Base-by-base conservation (phyloP, 1,140 invertebrate species). In the Stegodyphus dumicola region DNA sequence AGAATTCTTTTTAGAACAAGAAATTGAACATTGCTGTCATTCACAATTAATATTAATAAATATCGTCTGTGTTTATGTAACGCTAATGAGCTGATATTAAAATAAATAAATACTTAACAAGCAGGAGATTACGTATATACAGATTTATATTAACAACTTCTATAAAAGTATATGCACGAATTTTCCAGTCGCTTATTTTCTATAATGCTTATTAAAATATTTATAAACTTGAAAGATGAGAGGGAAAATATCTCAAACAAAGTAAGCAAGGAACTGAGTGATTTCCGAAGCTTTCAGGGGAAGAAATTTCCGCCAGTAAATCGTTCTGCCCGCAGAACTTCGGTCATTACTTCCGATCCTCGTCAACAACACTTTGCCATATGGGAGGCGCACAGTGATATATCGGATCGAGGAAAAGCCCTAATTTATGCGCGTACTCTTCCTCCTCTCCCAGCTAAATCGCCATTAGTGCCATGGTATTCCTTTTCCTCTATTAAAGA, bases 381-480 rank as follows among this genome's bases (percentile, higher is more conserved):
- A 33, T 33, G 65, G 48, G 48, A 60, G 33, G 33, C 33, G 33
- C 33, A 33, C 33, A 33, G 1, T 18, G 49, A 52, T 18, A 33
- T 9, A 15, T 7, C 49, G 66, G 66, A 18, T 7, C 6, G 11
- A 11, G 6, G 10, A 15, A 65, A 49, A 77, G 60, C 11, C 51
- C 56, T 81, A 71, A 81, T 81, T 81, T 81, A 73, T 73, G 78
- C 78, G 48, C 70, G 53, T 33, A 33, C 3, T 33, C 33, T 33
- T 33, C 33, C 33, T 56, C 69, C 53, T 49, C 54, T 69, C 53
- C 67, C 67, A 67, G 56, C 69, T 81, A 73, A 73, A 81, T 73
- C 48, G 78, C 70, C 78, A 81, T 81, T 74, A 81, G 56, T 5
- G 64, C 56, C 56, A 60, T 15, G 56, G 56, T 33, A 33, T 33